Evolutionary conservation across 2,888 invertebrate genomes (phyloP).

Genomic region (Ceriagrion tenellum): DNA sequence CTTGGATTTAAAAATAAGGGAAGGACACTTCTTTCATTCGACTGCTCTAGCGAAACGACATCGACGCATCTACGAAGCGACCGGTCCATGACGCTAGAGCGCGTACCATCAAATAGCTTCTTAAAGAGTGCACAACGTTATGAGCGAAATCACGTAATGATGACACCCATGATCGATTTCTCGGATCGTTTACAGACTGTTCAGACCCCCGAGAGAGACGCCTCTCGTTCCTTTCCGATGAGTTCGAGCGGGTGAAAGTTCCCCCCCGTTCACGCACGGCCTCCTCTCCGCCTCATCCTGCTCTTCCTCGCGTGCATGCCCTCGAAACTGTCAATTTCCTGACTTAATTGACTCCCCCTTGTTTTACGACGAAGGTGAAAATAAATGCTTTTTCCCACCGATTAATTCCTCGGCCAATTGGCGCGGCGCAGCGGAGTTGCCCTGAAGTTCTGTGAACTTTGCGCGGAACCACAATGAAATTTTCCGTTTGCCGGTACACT

Average conservation of each 20-base stretch:
- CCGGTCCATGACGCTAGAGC: background rate
- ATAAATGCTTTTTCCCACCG: background rate
- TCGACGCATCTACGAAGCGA: background rate
- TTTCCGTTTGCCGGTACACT: too few species aligned
- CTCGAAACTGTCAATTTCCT: constrained; percentile 32
- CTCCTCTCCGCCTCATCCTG: background rate
- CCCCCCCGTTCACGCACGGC: constrained; percentile 22
- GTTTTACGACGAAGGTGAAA: background rate
- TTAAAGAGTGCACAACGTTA: background rate
- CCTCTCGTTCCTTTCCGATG: constrained; percentile 7
- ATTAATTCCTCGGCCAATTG: background rate
- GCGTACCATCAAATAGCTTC: background rate
- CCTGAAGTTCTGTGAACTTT: background rate
- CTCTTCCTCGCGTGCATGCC: background rate
- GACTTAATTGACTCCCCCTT: constrained; percentile 21
- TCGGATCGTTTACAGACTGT: background rate
- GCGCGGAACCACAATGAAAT: background rate
- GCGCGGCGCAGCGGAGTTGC: background rate
- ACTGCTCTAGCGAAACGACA: background rate
- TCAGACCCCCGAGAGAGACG: background rate
- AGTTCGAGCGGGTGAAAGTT: background rate
- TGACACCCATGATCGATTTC: background rate
- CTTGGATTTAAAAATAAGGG: background rate
- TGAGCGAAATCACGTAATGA: constrained; percentile 19
- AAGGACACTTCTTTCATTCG: background rate